Evolutionary conservation across 2,888 invertebrate species (phyloP).

Genomic region (Anaspis maculata): DNA sequence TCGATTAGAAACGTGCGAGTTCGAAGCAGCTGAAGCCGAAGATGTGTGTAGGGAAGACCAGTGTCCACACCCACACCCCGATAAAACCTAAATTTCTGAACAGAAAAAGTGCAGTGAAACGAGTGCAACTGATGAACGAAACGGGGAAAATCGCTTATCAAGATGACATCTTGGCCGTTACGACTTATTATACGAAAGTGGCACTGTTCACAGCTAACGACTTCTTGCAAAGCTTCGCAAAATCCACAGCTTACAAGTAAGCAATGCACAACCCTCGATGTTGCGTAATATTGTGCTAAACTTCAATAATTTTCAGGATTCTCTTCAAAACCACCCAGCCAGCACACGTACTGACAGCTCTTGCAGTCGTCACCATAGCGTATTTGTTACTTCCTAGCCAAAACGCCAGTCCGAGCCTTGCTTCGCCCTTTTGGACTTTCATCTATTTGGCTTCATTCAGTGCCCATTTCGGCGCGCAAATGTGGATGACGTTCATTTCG

Average conservation of each 20-base stretch:
- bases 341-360: constrained; percentile 65
- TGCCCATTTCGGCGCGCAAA: constrained; percentile 76
- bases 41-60: constrained; percentile 13
- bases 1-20: constrained; percentile 3
- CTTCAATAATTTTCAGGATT: constrained; percentile 48
- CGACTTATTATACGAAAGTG: constrained; percentile 30
- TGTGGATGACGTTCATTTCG: constrained; percentile 91
- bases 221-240: constrained; percentile 22
- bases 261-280: no score
- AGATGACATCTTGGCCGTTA: constrained; percentile 29
- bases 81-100: neutral
- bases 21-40: neutral
- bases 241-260: constrained; percentile 32
- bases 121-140: constrained; percentile 6
- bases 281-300: constrained; percentile 1
- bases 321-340: constrained; percentile 68
- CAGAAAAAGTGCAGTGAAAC: constrained; percentile 1
- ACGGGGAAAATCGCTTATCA: constrained; percentile 14
- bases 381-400: constrained; percentile 42
- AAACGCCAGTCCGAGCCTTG: constrained; percentile 26
- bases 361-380: constrained; percentile 49
- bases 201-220: constrained; percentile 23
- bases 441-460: constrained; percentile 72
- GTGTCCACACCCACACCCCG: constrained; percentile 1
- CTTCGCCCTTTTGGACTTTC: constrained; percentile 48